Percentiles rank a stretch among this genome's conserved stretches.
phyloP scores from a whole-genome alignment of 2,888 invertebrate genomes.

The Elegia similella region DNA sequence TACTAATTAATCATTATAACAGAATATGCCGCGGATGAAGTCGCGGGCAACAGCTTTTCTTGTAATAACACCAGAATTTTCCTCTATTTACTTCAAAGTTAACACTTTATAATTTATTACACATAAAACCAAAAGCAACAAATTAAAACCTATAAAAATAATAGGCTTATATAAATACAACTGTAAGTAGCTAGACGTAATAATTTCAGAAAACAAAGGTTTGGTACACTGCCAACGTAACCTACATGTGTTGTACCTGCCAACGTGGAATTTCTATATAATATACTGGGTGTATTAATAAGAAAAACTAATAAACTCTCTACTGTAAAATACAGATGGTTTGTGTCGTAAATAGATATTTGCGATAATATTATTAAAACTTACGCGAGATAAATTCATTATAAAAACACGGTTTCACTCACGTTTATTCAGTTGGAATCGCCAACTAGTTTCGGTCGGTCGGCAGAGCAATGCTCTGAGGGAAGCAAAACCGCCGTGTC shows the following conservation, averaged over 20 bases:
- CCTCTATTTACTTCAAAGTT: neutral
- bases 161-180: neutral
- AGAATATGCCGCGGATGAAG: too few relatives aligned
- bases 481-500: too few relatives aligned
- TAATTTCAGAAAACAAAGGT: slow-evolving; percentile 4
- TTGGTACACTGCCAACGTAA: neutral
- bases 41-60: neutral
- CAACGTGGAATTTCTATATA: neutral
- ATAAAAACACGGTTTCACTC: too few relatives aligned
- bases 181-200: slow-evolving; percentile 1
- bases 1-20: too few relatives aligned
- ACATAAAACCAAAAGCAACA: neutral
- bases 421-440: too few relatives aligned
- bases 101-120: neutral
- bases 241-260: neutral
- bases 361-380: too few relatives aligned
- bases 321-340: neutral
- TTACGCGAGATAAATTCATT: too few relatives aligned
- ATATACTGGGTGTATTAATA: neutral
- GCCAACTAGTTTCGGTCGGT: too few relatives aligned
- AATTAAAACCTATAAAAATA: neutral
- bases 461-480: too few relatives aligned
- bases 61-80: neutral
- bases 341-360: neutral
- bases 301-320: neutral